Evolutionary conservation across 1,140 invertebrate genomes (phyloP).

Genomic region (Cotesia typhae): DNA sequence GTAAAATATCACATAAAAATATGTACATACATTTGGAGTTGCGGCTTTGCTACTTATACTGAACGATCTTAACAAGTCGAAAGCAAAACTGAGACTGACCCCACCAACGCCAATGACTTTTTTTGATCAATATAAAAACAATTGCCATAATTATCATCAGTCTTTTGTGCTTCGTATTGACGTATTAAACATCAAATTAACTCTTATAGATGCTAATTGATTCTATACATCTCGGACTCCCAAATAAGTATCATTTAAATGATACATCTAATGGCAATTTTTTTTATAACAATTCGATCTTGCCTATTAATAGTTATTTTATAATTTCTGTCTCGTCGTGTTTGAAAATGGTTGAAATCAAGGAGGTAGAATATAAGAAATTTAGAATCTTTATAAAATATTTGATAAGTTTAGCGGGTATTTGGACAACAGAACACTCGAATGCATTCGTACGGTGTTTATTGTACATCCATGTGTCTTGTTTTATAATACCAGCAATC

Average conservation of each 20-base stretch:
- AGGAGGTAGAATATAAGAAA: not conserved
- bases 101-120: not conserved
- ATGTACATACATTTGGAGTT: too few relatives aligned
- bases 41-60: not conserved
- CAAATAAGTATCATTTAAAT: too few relatives aligned
- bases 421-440: constrained; percentile 3
- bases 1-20: too few relatives aligned
- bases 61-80: not conserved
- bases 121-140: not conserved
- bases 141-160: not conserved
- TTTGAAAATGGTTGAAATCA: too few relatives aligned
- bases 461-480: not conserved
- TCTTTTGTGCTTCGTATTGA: too few relatives aligned
- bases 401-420: not conserved
- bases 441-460: constrained; percentile 1
- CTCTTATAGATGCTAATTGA: too few relatives aligned
- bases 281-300: too few relatives aligned
- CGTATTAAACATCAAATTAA: too few relatives aligned
- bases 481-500: not conserved
- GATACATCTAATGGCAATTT: too few relatives aligned
- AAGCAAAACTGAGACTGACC: not conserved
- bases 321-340: too few relatives aligned
- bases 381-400: not conserved
- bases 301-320: not conserved
- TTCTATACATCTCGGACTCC: too few relatives aligned